Base-by-base conservation (phyloP, 2,888 invertebrate genomes). In the Conistra vaccinii region DNA sequence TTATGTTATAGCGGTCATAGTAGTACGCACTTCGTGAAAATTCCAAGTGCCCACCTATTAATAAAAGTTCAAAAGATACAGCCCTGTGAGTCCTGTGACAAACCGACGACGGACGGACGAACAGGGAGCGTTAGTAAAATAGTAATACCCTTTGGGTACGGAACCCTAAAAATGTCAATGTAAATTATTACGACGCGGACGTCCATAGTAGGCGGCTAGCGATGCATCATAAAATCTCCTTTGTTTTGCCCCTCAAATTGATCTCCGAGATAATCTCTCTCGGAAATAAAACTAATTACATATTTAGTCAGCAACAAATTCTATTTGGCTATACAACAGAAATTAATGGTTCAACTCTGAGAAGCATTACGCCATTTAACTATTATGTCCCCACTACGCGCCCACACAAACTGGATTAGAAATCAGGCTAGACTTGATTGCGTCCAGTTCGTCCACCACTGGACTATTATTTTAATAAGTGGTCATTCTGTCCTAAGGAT, bases 401-500 rank as follows among this genome's bases (percentile, higher is more conserved):
- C 77, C 73, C 53, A 78, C 85, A 60, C 73, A 48, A 69, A 87
- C 88, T 81, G 85, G 87, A 90, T 93, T 92, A 92, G 94, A 94
- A 93, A 93, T 92, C 91, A 89, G 87, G 87, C 85, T 85, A 84
- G 86, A 86, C 91, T 89, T 89, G 89, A 91, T 91, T 89, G 84
- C 85, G 83, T 75, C 84, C 86, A 87, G 86, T 81, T 80, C 83
- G 83, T 86, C 88, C 81, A 85, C 88, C 85, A 81, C 81, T 71
- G 76, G 72, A 81, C 90, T 83, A 95, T 95, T 95, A 95, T 92
- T 93, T 92, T 95, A 95, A 95, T 95, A 93, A 92, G 91, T 90
- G 89, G 90, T 90, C 89, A 93, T 95, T 94, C 93, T 91, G 93
- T 93, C 93, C 91, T 92, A 89, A 90, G 85, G 78, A 89, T 93